These are phyloP conservation scores for Serranus cabrilla DNA, from an alignment of 2,797 vertebrate genomes.

Conservation along the genomic window DNA sequence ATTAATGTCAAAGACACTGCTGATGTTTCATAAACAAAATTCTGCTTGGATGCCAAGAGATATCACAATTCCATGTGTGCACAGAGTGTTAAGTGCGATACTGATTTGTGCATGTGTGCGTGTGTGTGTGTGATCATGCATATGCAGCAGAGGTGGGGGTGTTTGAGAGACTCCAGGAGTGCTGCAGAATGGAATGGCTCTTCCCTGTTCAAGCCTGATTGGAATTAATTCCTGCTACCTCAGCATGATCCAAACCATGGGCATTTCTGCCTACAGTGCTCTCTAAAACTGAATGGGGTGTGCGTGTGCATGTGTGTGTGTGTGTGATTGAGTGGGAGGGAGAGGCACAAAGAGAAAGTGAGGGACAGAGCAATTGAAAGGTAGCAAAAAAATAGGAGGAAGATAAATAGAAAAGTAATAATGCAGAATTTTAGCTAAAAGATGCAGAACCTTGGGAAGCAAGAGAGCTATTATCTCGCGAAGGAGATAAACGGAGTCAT, in stretches of 20 bases:
- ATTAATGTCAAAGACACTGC: conserved; percentile 66
- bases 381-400: conserved; percentile 6
- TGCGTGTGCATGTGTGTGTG: conserved; percentile 16
- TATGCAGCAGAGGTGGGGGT: conserved; percentile 37
- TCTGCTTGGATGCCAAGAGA: conserved; percentile 46
- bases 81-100: conserved; percentile 19
- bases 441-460: conserved; percentile 9
- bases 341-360: neutral
- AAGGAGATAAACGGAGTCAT: conserved; percentile 22
- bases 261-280: conserved; percentile 70
- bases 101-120: neutral
- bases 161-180: conserved; percentile 71
- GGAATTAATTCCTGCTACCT: conserved; percentile 87
- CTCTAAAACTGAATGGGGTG: conserved; percentile 65
- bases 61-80: conserved; percentile 36
- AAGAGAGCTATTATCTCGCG: conserved; percentile 28
- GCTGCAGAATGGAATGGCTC: conserved; percentile 76
- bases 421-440: conserved; percentile 23
- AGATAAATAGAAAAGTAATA: conserved; percentile 19
- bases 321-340: neutral
- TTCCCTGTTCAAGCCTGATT: conserved; percentile 79
- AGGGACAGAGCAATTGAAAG: conserved; percentile 20
- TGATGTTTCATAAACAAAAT: conserved; percentile 65
- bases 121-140: conserved; percentile 30
- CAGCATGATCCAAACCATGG: conserved; percentile 79